These are phyloP conservation scores for Formica exsecta DNA, from an alignment of 1,140 invertebrate species.

Conservation along the genomic window DNA sequence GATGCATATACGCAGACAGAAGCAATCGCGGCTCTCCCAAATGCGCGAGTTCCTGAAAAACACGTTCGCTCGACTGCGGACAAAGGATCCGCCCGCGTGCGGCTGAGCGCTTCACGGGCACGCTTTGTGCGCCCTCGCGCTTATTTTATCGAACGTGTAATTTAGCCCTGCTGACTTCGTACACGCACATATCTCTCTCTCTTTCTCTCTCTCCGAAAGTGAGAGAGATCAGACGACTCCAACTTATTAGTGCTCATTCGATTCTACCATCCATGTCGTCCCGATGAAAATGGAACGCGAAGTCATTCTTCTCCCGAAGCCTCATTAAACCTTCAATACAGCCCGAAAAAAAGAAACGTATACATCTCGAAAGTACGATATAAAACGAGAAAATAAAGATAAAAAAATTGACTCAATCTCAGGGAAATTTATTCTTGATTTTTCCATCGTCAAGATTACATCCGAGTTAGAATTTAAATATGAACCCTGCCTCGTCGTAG, in stretches of 20 bases:
- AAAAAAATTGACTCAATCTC: not conserved
- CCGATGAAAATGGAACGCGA: not conserved
- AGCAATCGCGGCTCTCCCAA: conserved; percentile 41
- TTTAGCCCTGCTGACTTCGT: conserved; percentile 40
- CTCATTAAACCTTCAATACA: not conserved
- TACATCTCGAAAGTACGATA: not conserved
- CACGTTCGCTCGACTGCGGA: conserved; percentile 40
- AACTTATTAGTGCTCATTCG: conserved; percentile 29
- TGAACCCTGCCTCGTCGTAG: not conserved
- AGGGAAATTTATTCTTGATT: not conserved
- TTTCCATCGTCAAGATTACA: not conserved
- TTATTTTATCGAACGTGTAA: conserved; percentile 64
- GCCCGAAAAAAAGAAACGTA: not conserved
- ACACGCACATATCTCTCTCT: conserved; percentile 1
- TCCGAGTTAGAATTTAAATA: conserved; percentile 8
- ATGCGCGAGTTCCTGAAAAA: conserved; percentile 50
- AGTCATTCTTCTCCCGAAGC: not conserved
- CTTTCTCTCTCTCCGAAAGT: not conserved
- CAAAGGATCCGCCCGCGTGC: conserved; percentile 42
- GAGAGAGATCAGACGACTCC: not conserved
- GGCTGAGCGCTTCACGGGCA: conserved; percentile 37
- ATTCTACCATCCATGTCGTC: not conserved
- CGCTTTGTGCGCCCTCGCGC: conserved; percentile 33
- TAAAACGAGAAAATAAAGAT: not conserved
- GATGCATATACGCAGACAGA: conserved; percentile 39